A percentile compares a stretch with the other conserved stretches of the same genome.
phyloP scores from a whole-genome alignment of 1,140 invertebrate species.

The Hylyphantes graminicola region DNA sequence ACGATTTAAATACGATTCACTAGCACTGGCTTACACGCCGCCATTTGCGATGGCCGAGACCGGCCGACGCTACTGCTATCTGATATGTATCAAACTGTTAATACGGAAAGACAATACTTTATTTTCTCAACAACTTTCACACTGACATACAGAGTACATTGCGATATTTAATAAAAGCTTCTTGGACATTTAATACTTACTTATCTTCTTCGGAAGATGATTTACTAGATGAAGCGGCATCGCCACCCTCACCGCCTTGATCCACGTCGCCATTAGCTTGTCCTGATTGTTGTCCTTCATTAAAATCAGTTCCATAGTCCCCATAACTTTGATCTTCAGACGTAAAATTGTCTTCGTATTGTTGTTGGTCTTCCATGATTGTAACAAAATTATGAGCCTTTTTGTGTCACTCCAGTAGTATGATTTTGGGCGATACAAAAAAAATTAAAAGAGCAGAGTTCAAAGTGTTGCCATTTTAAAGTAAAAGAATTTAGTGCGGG shows the following conservation, averaged over 20 bases:
- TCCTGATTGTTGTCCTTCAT: constrained; percentile 44
- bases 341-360: constrained; percentile 56
- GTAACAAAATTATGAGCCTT: constrained; percentile 1
- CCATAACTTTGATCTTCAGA: constrained; percentile 57
- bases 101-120: no score
- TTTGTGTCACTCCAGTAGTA: constrained; percentile 17
- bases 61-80: constrained; percentile 37
- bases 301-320: constrained; percentile 55
- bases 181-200: constrained; percentile 7
- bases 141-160: no score
- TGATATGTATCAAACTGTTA: no score
- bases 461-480: constrained; percentile 28
- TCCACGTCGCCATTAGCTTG: constrained; percentile 56
- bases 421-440: constrained; percentile 9
- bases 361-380: constrained; percentile 45
- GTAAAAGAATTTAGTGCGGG: constrained; percentile 3
- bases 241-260: constrained; percentile 36
- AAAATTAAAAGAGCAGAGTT: constrained; percentile 15
- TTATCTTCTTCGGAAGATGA: constrained; percentile 53
- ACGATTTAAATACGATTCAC: constrained; percentile 12
- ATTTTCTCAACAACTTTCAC: no score
- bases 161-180: no score
- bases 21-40: constrained; percentile 15
- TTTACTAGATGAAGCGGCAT: constrained; percentile 33
- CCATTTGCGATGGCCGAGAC: constrained; percentile 26